Percentiles rank a stretch among this genome's conserved stretches.
Evolutionary conservation across 2,113 vertebrate species (phyloP).

Genomic region (Zapornia atra): DNA sequence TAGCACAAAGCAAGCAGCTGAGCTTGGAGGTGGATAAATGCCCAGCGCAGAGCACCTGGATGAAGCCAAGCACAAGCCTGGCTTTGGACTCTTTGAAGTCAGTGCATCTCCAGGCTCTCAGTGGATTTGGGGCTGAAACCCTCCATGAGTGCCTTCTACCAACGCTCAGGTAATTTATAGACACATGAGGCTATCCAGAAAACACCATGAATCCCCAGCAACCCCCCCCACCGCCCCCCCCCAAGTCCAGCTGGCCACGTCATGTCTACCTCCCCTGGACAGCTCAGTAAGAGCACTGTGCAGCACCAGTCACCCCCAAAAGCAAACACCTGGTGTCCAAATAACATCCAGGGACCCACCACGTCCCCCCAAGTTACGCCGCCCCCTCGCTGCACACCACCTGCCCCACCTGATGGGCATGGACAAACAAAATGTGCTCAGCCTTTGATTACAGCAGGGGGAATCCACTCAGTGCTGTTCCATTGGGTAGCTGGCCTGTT

Average conservation of each 20-base stretch:
- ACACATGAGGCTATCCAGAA: background rate
- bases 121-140: background rate
- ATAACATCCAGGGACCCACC: background rate
- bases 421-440: background rate
- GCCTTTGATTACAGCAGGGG: background rate
- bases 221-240: background rate
- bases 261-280: background rate
- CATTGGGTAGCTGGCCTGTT: background rate
- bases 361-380: background rate
- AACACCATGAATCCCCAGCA: background rate
- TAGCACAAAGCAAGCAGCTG: conserved; percentile 4
- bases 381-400: background rate
- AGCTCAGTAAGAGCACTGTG: background rate
- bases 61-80: background rate
- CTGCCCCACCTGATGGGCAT: background rate
- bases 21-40: conserved; percentile 3
- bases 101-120: background rate
- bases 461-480: conserved; percentile 11
- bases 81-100: background rate
- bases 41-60: background rate
- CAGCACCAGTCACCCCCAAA: background rate
- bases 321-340: background rate
- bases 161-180: background rate
- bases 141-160: background rate
- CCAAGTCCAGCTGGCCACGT: background rate